Base-by-base conservation (phyloP, 1,140 invertebrate species). In the Parapsyche elsis region DNA sequence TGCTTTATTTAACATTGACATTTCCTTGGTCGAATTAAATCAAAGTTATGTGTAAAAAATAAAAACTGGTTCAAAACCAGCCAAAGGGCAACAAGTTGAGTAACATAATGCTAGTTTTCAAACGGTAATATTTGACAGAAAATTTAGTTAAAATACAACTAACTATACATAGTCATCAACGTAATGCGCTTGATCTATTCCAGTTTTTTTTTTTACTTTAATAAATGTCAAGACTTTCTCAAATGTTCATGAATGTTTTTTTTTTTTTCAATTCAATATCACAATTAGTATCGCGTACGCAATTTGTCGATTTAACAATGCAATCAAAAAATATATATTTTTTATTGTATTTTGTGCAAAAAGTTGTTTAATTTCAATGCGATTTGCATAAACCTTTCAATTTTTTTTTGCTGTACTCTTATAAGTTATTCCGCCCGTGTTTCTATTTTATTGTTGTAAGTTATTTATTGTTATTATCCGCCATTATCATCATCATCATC, bases 31-130 rank as follows among this genome's bases (percentile, higher is more conserved):
- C 0, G 14, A 71, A 44, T 71, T 71, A 30, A 71, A 45, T 73
- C 64, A 67, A 67, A 73, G 16, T 73, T 73, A 73, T 73, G 38
- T 73, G 9, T 26, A 67, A 67, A 26, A 12, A 53, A 7, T 46
- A 67, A 73, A 75, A 75, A 75, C 73, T 75, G 49, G 73, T 75
- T 26, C 73, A 75, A 75, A 49, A 49, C 1, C 21, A 75, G 38
- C 19, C 73, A 75, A 75, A 75, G 73, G 73, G 73, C 73, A 75
- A 75, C 73, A 9, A 57, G 73, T 75, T 46, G 73, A 30, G 73
- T 57, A 75, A 75, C 24, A 23, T 75, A 57, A 57, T 57, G 64
- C 64, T 23, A 9, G 64, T 67, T 67, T 67, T 67, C 64, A 57
- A 75, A 75, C 73, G 45, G 45, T 46, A 75, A 57, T 75, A 75